Base-by-base conservation (phyloP, 1,140 invertebrate species). In the Chrysomallon squamiferum region DNA sequence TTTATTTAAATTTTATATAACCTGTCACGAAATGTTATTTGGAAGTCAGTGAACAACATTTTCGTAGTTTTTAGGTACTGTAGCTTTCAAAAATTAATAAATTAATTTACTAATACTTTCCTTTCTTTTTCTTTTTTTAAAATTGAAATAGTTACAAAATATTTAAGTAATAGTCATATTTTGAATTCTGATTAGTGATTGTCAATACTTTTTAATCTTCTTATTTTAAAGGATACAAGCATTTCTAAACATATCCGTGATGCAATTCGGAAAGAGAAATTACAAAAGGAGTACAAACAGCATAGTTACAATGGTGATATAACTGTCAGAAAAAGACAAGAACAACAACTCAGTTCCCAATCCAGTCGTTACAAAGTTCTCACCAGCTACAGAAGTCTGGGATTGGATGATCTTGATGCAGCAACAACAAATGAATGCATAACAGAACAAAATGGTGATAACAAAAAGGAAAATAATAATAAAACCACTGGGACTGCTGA, bases 251-350 rank as follows among this genome's bases (percentile, higher is more conserved):
- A 73, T 25, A 77, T 84, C 32, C 69, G 71, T 64, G 74, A 79
- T 57, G 78, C 79, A 2, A 76, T 84, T 27, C 67, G 72, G 41
- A 77, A 77, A 47, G 77, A 78, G 30, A 81, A 82, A 65, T 47
- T 83, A n/a, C 68, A 76, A 49, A 77, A 68, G 38, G 73, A 79
- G 57, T 77, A 78, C 57, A 78, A 80, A 60, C 69, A 62, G n/a
- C 79, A 81, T 58, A 50, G 11, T 43, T 32, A 54, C 30, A 33
- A 35, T 32, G 52, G 25, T 7, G 47, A 62, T 18, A 6, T 63
- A 3, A 41, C 59, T 13, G 29, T 33, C n/a, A 65, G 69, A 52
- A 60, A 62, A 15, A 67, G 78, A 43, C 62, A 66, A 29, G 43
- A 75, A 18, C 61, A 62, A 47, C 66, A 65, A 59, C 63, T 71